Evolutionary conservation across 2,797 vertebrate genomes (phyloP), one percentile per base, ranked within the genome.

Genomic region (Lepus oiostolus): DNA sequence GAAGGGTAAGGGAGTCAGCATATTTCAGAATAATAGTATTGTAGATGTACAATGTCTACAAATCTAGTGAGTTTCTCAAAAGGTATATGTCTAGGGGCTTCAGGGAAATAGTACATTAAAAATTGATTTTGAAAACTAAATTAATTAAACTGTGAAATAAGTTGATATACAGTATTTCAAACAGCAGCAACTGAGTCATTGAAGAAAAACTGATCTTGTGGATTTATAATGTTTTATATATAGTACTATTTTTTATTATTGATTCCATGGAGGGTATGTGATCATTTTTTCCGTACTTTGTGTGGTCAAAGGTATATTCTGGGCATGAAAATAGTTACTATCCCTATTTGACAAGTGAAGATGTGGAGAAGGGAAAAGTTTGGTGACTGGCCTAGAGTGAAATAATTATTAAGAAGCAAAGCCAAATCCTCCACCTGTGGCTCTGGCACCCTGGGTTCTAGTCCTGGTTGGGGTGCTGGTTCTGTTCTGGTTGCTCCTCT

Each of bases 111-210:
- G 50, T 17, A 76, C 83, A 63, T 60, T 22, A 85, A 52, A 35
- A 67, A 50, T 74, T 88, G 68, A 60, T 2, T 84, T 65, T 38
- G 50, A 81, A 85, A 88, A 91, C 58, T 60, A 79, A 91, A 85
- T 65, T 38, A 50, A 52, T 77, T 30, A 54, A 94, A 52, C 60
- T 50, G 5, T 84, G 30, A 80, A 93, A 88, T 71, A 86, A 60
- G 60, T 95, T 96, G 60, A 94, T 88, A 88, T 90, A 81, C 32
- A 35, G 10, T 83, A 77, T 54, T 91, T 93, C 19, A 88, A 65
- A 76, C 28, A 19, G 47, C 24, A 87, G 35, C 12, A 80, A 88
- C 30, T 86, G 68, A 90, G 19, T 72, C 58, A 50, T 72, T 19
- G 28, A 26, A 42, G 71, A 28, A 85, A 74, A 83, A 35, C 6